A percentile compares a stretch with the other conserved stretches of the same genome.
Evolutionary conservation across 2,888 invertebrate species (phyloP).

Genomic region (Xestia ashworthii): DNA sequence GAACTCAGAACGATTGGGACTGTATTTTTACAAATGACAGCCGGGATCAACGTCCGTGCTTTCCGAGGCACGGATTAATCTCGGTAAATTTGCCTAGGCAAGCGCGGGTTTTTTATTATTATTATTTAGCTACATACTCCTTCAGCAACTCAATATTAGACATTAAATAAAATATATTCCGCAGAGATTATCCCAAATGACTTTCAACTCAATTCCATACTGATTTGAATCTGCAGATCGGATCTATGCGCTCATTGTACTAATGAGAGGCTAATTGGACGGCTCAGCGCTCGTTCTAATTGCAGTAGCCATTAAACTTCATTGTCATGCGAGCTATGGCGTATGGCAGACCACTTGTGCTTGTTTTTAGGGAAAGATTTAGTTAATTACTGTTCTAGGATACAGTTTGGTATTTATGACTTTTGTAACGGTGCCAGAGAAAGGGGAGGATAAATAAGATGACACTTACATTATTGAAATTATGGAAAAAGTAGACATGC

Average conservation of each 20-base stretch:
- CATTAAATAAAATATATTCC: slow-evolving; percentile 10
- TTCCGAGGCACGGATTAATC: too few species aligned
- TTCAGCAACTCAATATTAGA: background rate
- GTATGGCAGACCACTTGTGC: slow-evolving; percentile 28
- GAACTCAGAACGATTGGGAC: too few species aligned
- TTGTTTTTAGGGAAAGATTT: slow-evolving; percentile 37
- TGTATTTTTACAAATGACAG: too few species aligned
- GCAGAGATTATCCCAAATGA: slow-evolving; percentile 39
- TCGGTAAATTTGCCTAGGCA: too few species aligned
- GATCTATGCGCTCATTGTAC: slow-evolving; percentile 54
- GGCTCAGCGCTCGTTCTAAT: slow-evolving; percentile 62
- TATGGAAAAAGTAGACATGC: background rate
- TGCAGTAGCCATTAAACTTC: slow-evolving; percentile 62
- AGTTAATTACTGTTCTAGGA: slow-evolving; percentile 28
- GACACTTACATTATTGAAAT: background rate
- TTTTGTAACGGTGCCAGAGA: background rate
- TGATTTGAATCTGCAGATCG: slow-evolving; percentile 56
- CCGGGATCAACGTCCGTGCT: too few species aligned
- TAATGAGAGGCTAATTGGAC: slow-evolving; percentile 65
- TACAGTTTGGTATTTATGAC: slow-evolving; percentile 5
- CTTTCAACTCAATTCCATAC: slow-evolving; percentile 51
- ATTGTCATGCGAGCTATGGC: slow-evolving; percentile 62
- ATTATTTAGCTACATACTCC: too few species aligned
- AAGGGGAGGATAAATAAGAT: background rate
- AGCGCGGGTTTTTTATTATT: too few species aligned